Percentiles rank a stretch among this genome's conserved stretches.
phyloP scores from a whole-genome alignment of 1,140 invertebrate species.

The Harlomillsia oculata region DNA sequence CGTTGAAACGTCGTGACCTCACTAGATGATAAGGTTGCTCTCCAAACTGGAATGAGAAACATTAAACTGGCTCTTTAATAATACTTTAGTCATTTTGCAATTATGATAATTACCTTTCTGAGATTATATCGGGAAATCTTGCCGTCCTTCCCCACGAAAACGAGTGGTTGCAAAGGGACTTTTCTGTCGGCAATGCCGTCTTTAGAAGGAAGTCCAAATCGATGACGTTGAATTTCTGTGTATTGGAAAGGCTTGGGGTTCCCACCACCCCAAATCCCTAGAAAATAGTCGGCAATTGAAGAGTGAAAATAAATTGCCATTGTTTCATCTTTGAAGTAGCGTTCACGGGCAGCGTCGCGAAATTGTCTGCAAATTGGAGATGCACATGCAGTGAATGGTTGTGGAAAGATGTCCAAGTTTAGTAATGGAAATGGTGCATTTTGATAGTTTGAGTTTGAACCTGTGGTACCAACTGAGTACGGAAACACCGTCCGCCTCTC shows the following conservation, averaged over 20 bases:
- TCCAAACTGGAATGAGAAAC: slow-evolving; percentile 59
- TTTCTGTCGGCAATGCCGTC: slow-evolving; percentile 91
- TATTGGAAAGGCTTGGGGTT: slow-evolving; percentile 74
- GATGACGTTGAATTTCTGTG: slow-evolving; percentile 86
- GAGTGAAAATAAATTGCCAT: slow-evolving; percentile 94
- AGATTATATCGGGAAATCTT: slow-evolving; percentile 75
- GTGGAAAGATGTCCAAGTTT: too few relatives aligned
- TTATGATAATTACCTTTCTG: slow-evolving; percentile 58
- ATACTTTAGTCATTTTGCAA: neutral
- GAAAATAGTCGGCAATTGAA: slow-evolving; percentile 93
- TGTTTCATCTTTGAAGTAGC: slow-evolving; percentile 96
- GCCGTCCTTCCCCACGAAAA: slow-evolving; percentile 81
- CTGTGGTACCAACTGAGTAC: slow-evolving; percentile 96
- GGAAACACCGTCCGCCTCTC: slow-evolving; percentile 92
- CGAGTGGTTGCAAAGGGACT: slow-evolving; percentile 88
- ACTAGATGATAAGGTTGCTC: slow-evolving; percentile 92
- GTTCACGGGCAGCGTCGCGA: slow-evolving; percentile 78
- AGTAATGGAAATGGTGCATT: too few relatives aligned
- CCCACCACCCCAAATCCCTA: slow-evolving; percentile 81
- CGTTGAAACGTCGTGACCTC: slow-evolving; percentile 76
- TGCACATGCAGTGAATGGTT: too few relatives aligned
- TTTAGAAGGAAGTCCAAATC: slow-evolving; percentile 59
- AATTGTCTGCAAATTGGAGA: slow-evolving; percentile 62
- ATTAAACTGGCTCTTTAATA: neutral
- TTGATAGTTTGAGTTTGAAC: too few relatives aligned